Conservation (phyloP, 2,113 vertebrate species). For the Labrus mixtus region DNA sequence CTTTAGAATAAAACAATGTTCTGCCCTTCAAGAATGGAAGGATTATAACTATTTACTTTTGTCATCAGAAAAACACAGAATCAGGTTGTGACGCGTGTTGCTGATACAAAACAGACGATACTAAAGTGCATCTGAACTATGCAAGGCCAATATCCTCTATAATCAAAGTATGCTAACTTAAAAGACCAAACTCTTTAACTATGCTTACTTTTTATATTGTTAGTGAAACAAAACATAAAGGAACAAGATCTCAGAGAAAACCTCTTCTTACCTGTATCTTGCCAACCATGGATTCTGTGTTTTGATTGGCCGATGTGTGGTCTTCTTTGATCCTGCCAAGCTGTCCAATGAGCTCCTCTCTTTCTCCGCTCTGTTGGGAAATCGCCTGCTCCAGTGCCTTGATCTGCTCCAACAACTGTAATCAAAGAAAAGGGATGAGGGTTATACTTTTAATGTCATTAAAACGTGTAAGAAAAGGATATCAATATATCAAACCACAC, state of each 20-base stretch:
- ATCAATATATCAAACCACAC: not conserved
- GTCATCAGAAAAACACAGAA: no score
- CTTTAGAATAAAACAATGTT: not conserved
- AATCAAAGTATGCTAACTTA: no score
- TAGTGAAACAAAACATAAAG: no score
- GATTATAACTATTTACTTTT: no score
- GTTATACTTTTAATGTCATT: not conserved
- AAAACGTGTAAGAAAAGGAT: not conserved
- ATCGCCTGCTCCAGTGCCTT: slow-evolving; percentile 75
- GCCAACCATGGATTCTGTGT: slow-evolving; percentile 80
- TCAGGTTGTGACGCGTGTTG: no score
- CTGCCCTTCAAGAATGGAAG: no score
- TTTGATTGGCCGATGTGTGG: slow-evolving; percentile 74
- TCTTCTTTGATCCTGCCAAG: slow-evolving; percentile 80
- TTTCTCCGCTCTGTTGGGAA: slow-evolving; percentile 65
- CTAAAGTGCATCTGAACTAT: not conserved
- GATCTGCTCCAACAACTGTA: slow-evolving; percentile 77
- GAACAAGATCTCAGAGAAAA: not conserved
- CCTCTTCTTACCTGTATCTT: slow-evolving; percentile 79
- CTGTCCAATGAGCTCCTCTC: slow-evolving; percentile 78
- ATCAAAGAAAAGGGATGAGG: not conserved
- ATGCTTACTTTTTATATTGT: no score
- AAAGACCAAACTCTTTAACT: no score
- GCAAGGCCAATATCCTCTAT: no score
- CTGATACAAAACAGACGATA: not conserved